phyloP scores from a whole-genome alignment of 2,888 invertebrate species.

The Erebia palarica region DNA sequence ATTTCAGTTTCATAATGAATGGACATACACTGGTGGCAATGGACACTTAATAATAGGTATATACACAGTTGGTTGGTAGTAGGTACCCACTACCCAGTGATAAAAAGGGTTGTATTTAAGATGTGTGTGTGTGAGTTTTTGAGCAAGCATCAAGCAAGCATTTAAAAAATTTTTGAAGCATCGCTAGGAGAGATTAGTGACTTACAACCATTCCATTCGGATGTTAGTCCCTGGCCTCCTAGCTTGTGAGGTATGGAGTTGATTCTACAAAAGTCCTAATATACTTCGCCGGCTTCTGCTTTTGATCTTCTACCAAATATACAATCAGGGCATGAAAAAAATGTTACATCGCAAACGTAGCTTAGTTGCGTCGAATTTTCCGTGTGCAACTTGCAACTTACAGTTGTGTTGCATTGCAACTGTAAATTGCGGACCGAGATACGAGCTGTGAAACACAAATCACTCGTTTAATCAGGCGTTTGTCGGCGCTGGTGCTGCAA shows the following conservation, averaged over 20 bases:
- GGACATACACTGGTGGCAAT: neutral
- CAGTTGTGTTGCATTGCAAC: conserved; percentile 19
- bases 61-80: no score
- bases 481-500: conserved; percentile 23
- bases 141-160: no score
- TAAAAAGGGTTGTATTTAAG: no score
- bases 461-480: conserved; percentile 28
- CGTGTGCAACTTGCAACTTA: conserved; percentile 10
- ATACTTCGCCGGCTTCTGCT: neutral
- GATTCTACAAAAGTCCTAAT: neutral
- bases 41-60: neutral
- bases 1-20: conserved; percentile 8
- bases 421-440: conserved; percentile 25
- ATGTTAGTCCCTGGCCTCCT: no score
- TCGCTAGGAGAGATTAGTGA: no score
- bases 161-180: no score
- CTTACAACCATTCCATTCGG: no score
- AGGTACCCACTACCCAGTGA: no score
- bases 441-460: conserved; percentile 24
- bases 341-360: conserved; percentile 11
- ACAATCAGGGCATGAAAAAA: conserved; percentile 5
- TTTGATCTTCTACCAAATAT: neutral
- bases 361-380: conserved; percentile 14
- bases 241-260: neutral
- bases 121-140: no score